phyloP scores from a whole-genome alignment of 1,140 invertebrate species.

The Campoletis sonorensis region DNA sequence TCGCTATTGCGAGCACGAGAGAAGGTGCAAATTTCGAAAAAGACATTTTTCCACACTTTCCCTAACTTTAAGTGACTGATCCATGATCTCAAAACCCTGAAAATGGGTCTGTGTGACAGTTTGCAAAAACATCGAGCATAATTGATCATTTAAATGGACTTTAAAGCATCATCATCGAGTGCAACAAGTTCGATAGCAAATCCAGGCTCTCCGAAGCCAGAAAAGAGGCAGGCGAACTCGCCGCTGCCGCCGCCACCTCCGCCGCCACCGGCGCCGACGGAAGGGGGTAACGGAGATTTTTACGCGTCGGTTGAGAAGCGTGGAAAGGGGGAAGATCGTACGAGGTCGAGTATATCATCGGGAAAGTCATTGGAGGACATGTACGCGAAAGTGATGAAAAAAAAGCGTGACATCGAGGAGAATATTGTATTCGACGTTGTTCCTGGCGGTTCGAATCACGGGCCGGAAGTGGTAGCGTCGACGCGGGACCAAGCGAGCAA shows the following conservation, averaged over 20 bases:
- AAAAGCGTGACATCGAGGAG: slow-evolving; percentile 72
- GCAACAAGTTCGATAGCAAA: slow-evolving; percentile 84
- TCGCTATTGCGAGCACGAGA: no score
- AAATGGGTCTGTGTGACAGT: neutral
- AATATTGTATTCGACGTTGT: slow-evolving; percentile 32
- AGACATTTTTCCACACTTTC: no score
- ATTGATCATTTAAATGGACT: slow-evolving; percentile 18
- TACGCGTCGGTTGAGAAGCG: slow-evolving; percentile 71
- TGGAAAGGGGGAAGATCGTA: slow-evolving; percentile 71
- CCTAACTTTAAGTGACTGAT: no score
- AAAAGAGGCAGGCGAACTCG: slow-evolving; percentile 91
- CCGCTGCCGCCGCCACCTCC: slow-evolving; percentile 85
- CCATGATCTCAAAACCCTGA: no score
- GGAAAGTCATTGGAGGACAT: slow-evolving; percentile 87
- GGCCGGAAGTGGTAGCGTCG: neutral
- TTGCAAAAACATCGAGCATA: no score
- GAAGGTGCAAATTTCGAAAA: no score
- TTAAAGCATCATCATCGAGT: slow-evolving; percentile 85
- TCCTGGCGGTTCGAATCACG: no score
- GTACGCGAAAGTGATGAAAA: slow-evolving; percentile 91
- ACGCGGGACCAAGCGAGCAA: slow-evolving; percentile 57
- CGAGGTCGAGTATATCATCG: slow-evolving; percentile 55
- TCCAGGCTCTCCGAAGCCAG: slow-evolving; percentile 88
- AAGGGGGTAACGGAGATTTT: slow-evolving; percentile 76
- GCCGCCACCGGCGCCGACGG: slow-evolving; percentile 83